These are phyloP conservation scores for Monodelphis domestica DNA, from an alignment of 2,797 vertebrate species.

Conservation along the genomic window DNA sequence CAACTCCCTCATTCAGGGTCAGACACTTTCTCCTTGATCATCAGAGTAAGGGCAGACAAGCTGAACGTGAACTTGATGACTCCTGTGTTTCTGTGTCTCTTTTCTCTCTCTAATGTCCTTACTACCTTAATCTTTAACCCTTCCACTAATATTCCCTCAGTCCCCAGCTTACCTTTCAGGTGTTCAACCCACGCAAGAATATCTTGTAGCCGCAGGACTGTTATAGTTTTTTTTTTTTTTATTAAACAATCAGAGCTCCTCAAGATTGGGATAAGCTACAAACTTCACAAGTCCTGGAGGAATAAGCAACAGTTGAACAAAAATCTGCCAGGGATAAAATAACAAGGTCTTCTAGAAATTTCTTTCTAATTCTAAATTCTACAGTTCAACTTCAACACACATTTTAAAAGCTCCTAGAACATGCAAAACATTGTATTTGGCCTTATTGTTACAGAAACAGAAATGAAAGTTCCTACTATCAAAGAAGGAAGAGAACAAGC, in stretches of 20 bases:
- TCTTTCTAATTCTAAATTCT: background rate
- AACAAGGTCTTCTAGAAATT: background rate
- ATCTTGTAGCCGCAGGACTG: too few species aligned
- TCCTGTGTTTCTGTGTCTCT: too few species aligned
- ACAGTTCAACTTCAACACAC: background rate
- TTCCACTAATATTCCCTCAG: too few species aligned
- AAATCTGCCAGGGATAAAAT: background rate
- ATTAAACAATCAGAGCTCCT: background rate
- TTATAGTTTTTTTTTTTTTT: too few species aligned
- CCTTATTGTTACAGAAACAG: background rate
- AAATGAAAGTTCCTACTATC: background rate
- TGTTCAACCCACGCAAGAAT: too few species aligned
- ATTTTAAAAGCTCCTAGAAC: background rate
- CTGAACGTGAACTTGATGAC: too few species aligned
- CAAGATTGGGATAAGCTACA: background rate
- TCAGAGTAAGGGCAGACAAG: too few species aligned
- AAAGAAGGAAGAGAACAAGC: background rate
- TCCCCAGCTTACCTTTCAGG: too few species aligned
- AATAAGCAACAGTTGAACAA: background rate
- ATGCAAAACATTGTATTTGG: background rate
- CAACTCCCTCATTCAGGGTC: too few species aligned
- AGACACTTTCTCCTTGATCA: too few species aligned
- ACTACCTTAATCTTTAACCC: too few species aligned
- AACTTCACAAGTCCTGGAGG: background rate
- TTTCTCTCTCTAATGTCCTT: too few species aligned